Conservation (phyloP, 2,113 vertebrate species). For the Gallinago media region DNA sequence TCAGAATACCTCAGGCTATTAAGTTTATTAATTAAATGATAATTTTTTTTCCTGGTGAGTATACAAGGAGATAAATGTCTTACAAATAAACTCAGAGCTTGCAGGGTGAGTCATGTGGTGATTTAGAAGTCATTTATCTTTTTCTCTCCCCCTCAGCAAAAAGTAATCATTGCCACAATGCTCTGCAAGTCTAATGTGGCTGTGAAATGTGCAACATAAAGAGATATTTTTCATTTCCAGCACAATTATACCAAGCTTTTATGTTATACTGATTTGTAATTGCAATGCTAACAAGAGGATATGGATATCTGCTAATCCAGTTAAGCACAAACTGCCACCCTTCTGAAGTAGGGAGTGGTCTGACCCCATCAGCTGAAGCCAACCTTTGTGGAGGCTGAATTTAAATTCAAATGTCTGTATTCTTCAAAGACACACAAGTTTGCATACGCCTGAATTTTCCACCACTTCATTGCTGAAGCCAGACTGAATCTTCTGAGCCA, state of each 20-base stretch:
- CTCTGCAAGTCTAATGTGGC: conserved; percentile 43
- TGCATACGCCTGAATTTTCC: not conserved
- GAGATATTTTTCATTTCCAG: conserved; percentile 52
- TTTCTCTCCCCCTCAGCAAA: conserved; percentile 48
- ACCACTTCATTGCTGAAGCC: not conserved
- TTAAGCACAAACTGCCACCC: conserved; percentile 5
- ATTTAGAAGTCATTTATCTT: conserved; percentile 75
- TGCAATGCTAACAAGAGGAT: conserved; percentile 53
- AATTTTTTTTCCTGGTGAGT: conserved; percentile 50
- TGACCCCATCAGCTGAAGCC: not conserved
- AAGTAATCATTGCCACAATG: conserved; percentile 52
- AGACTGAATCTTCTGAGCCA: not conserved
- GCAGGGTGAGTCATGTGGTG: conserved; percentile 39
- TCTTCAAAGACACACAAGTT: not conserved
- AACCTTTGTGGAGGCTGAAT: not conserved
- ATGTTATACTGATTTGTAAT: conserved; percentile 55
- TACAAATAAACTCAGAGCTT: conserved; percentile 72
- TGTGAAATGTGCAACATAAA: conserved; percentile 46
- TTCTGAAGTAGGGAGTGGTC: not conserved
- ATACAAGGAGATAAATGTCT: conserved; percentile 74
- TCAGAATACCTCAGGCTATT: conserved; percentile 66
- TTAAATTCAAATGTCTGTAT: not conserved
- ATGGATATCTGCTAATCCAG: conserved; percentile 43
- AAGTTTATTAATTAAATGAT: conserved; percentile 80
- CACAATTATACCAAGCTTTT: conserved; percentile 53